Conservation (phyloP, 2,113 vertebrate species). For the Catharus bicknelli region DNA sequence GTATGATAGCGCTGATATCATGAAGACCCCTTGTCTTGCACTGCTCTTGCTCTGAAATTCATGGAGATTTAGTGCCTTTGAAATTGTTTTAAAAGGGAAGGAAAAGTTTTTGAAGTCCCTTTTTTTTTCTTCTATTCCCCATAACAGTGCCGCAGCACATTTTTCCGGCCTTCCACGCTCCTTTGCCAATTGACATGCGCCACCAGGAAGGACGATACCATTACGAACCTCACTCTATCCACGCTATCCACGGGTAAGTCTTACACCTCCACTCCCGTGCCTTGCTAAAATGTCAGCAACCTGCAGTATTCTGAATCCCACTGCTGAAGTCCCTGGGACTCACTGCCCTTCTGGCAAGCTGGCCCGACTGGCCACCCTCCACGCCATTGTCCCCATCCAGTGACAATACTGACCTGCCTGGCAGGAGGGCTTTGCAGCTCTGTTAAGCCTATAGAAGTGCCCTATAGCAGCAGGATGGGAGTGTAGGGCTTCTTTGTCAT, state of each 20-base stretch:
- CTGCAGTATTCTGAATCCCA: fast-evolving
- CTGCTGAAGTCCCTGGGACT: neutral
- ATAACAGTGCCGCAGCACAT: constrained; percentile 87
- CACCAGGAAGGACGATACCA: constrained; percentile 98
- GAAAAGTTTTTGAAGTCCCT: constrained; percentile 76
- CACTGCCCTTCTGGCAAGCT: neutral
- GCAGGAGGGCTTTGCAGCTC: neutral
- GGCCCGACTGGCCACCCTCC: neutral
- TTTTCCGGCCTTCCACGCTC: constrained; percentile 92
- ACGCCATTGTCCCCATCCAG: neutral
- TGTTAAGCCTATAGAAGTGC: neutral
- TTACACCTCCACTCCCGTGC: neutral
- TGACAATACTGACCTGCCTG: neutral
- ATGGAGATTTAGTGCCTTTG: constrained; percentile 83
- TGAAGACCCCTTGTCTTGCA: constrained; percentile 77
- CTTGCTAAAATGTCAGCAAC: neutral
- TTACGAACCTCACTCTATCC: constrained; percentile 93
- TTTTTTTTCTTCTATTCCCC: constrained; percentile 64
- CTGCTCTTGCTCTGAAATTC: constrained; percentile 83
- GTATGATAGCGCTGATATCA: constrained; percentile 85
- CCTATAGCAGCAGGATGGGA: neutral
- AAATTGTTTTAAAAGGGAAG: constrained; percentile 76
- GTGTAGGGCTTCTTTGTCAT: neutral
- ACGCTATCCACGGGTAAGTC: constrained; percentile 92
- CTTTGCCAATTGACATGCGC: constrained; percentile 94